These are phyloP conservation scores for Drosophila kuntzei DNA, from an alignment of 2,888 invertebrate species.

Conservation along the genomic window DNA sequence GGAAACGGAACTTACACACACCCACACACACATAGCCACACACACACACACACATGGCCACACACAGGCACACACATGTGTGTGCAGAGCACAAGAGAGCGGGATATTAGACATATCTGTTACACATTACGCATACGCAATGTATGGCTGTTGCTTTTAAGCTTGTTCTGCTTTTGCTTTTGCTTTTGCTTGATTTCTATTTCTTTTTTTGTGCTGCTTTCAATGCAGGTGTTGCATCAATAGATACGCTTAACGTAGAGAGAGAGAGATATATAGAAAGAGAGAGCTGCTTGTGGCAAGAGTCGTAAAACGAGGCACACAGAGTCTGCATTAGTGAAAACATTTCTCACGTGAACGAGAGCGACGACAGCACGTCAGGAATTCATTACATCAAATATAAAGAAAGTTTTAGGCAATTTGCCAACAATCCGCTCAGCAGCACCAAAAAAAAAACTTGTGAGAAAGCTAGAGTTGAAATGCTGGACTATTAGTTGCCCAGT, in stretches of 20 bases:
- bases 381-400: constrained; percentile 81
- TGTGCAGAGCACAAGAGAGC: neutral
- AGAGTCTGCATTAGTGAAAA: constrained; percentile 54
- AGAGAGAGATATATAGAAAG: neutral
- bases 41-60: constrained; percentile 17
- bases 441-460: neutral
- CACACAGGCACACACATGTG: constrained; percentile 14
- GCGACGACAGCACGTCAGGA: constrained; percentile 66
- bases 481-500: neutral
- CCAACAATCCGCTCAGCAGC: constrained; percentile 57
- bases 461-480: neutral
- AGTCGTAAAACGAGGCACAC: constrained; percentile 14
- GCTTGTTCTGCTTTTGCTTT: too few relatives aligned
- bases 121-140: constrained; percentile 75
- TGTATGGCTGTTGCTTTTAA: constrained; percentile 50
- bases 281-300: constrained; percentile 5
- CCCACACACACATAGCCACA: constrained; percentile 22
- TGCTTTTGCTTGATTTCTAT: constrained; percentile 5
- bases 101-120: constrained; percentile 58
- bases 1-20: constrained; percentile 79
- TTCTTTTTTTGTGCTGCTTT: constrained; percentile 20
- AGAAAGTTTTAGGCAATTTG: constrained; percentile 81
- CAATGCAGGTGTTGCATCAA: constrained; percentile 55
- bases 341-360: constrained; percentile 38
- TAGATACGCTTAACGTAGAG: constrained; percentile 8